Evolutionary conservation across 2,797 vertebrate genomes (phyloP), one percentile per base, ranked within the genome.

Genomic region (Spinibarbus caldwelli): DNA sequence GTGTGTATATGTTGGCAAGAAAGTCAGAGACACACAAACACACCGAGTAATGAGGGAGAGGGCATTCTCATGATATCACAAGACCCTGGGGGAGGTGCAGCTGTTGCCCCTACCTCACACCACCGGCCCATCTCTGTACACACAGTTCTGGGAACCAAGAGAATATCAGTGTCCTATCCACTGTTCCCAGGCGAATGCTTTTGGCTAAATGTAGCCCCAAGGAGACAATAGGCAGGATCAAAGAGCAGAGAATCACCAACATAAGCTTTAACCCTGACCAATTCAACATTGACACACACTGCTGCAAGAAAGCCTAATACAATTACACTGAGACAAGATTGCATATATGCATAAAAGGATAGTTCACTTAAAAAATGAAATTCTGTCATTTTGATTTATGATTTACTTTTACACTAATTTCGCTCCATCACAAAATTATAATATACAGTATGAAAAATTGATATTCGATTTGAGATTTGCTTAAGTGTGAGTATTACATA

Each of bases 51-150:
- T 15, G 54, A 66, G 82, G n/a, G 83, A 77, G 75, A 78, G 82
- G 81, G 86, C 85, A 88, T 85, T 84, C 87, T 76, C 73, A 75
- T 80, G 85, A 68, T 86, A 87, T 90, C 89, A 89, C 85, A 83
- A 86, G 86, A 87, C 80, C 82, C 83, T 59, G 29, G 72, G 54
- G 83, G 89, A 86, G 83, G 85, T 88, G 88, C 92, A 93, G 90
- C 91, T 93, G 91, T 91, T 82, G 45, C 59, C 80, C 75, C 66
- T 38, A 19, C 70, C 71, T 86, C 78, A 77, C 23, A 77, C n/a
- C n/a, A n/a, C 43, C n/a, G 34, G 47, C 82, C 76, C 64, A 82
- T 73, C 49, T 38, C 36, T 43, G 49, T 82, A 75, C 82, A 76
- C 76, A 73, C 84, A 75, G 72, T 84, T 84, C 85, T 83, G 66